phyloP scores from a whole-genome alignment of 2,888 invertebrate species.

The Tetragonula carbonaria region DNA sequence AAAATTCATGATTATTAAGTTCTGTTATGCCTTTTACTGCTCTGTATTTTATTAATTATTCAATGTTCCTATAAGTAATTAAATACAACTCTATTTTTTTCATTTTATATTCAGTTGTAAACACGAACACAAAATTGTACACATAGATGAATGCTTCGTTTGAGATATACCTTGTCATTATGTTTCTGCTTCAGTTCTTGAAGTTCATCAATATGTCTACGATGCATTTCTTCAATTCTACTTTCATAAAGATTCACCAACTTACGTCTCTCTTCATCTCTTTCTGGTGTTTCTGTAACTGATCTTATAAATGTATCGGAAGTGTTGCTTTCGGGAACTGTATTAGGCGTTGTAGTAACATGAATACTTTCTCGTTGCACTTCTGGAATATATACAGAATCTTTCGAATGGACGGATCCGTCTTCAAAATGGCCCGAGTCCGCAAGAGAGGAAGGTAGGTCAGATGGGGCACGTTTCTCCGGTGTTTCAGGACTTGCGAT shows the following conservation, averaged over 20 bases:
- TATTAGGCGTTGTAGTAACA: constrained; percentile 21
- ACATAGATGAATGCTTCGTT: not conserved
- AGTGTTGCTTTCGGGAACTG: constrained; percentile 25
- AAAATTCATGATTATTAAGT: not conserved
- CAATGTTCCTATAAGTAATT: not conserved
- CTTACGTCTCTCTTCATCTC: constrained; percentile 88
- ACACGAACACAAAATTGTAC: not conserved
- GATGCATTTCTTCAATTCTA: constrained; percentile 90
- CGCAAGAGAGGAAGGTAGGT: constrained; percentile 91
- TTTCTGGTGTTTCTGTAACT: constrained; percentile 32
- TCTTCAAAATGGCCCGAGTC: constrained; percentile 96
- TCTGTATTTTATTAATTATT: not conserved
- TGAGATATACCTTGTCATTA: constrained; percentile 87
- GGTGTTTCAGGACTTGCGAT: constrained; percentile 84
- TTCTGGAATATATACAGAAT: constrained; percentile 85
- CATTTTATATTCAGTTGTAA: not conserved
- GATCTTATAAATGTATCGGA: constrained; percentile 35
- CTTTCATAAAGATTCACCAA: constrained; percentile 90
- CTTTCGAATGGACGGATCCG: constrained; percentile 91
- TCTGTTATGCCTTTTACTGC: not conserved
- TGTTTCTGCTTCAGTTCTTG: constrained; percentile 91
- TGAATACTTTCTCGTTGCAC: constrained; percentile 58
- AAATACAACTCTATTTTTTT: not conserved
- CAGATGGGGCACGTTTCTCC: constrained; percentile 84
- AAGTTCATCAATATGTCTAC: constrained; percentile 87